Conservation (phyloP, 2,797 vertebrate species). For the Falco naumanni region DNA sequence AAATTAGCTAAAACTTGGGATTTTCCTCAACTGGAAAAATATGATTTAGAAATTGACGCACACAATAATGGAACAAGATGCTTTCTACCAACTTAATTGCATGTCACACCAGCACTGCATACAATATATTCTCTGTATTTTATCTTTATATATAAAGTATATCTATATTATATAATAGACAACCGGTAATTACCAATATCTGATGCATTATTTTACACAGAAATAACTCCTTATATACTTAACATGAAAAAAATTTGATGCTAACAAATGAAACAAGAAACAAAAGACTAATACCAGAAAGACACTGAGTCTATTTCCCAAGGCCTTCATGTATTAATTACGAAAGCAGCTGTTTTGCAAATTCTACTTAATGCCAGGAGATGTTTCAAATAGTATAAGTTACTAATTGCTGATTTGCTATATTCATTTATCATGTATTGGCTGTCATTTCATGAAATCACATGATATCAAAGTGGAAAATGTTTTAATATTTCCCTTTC, state of each 20-base stretch:
- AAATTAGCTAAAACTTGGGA: neutral
- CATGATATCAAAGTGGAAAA: neutral
- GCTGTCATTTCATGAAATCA: neutral
- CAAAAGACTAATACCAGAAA: neutral
- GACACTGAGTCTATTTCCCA: neutral
- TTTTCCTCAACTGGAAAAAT: neutral
- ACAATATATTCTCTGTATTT: neutral
- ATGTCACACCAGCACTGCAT: neutral
- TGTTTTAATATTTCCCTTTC: neutral
- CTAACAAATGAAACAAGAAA: neutral
- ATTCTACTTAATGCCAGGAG: neutral
- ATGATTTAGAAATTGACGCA: neutral
- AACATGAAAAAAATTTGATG: neutral
- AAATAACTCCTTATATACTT: neutral
- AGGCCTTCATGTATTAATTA: neutral
- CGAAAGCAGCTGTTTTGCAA: neutral
- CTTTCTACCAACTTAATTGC: neutral
- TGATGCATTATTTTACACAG: neutral
- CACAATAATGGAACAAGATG: neutral
- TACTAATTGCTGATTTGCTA: neutral
- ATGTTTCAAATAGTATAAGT: neutral
- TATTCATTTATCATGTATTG: neutral
- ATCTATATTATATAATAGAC: neutral
- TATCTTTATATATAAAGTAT: neutral
- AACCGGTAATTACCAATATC: neutral